Conservation (phyloP, 2,888 invertebrate genomes). For the Psococerastis gibbosa region DNA sequence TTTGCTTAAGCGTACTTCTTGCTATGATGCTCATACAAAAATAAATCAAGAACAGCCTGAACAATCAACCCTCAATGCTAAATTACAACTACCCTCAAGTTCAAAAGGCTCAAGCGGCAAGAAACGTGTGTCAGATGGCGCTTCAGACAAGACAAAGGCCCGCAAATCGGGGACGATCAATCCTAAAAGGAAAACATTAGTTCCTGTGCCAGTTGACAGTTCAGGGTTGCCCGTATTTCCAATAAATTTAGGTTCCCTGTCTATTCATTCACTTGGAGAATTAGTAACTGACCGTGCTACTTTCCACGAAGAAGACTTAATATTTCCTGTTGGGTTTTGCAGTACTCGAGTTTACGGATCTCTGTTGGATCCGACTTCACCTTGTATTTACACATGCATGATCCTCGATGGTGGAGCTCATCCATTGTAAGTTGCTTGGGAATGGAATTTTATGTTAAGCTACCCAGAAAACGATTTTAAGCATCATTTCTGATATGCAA, state of each 20-base stretch:
- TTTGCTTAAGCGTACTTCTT: slow-evolving; percentile 54
- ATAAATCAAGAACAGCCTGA: neutral
- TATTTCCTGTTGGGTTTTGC: slow-evolving; percentile 60
- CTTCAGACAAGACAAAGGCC: slow-evolving; percentile 14
- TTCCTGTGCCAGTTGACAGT: slow-evolving; percentile 43
- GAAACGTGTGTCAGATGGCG: slow-evolving; percentile 13
- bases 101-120: slow-evolving; percentile 14
- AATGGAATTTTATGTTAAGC: slow-evolving; percentile 5
- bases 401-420: slow-evolving; percentile 49
- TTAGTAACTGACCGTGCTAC: slow-evolving; percentile 40
- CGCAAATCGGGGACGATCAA: slow-evolving; percentile 13
- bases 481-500: neutral
- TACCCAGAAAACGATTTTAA: slow-evolving; percentile 9
- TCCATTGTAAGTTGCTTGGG: slow-evolving; percentile 34
- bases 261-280: slow-evolving; percentile 56
- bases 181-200: slow-evolving; percentile 25
- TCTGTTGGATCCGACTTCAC: slow-evolving; percentile 43
- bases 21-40: slow-evolving; percentile 31
- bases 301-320: slow-evolving; percentile 50
- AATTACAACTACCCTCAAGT: neutral
- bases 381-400: slow-evolving; percentile 62
- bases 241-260: slow-evolving; percentile 45
- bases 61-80: neutral
- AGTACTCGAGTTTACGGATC: slow-evolving; percentile 57
- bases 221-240: slow-evolving; percentile 53